These are phyloP conservation scores for Tyrophagus putrescentiae DNA, from an alignment of 1,140 invertebrate genomes.

Conservation along the genomic window DNA sequence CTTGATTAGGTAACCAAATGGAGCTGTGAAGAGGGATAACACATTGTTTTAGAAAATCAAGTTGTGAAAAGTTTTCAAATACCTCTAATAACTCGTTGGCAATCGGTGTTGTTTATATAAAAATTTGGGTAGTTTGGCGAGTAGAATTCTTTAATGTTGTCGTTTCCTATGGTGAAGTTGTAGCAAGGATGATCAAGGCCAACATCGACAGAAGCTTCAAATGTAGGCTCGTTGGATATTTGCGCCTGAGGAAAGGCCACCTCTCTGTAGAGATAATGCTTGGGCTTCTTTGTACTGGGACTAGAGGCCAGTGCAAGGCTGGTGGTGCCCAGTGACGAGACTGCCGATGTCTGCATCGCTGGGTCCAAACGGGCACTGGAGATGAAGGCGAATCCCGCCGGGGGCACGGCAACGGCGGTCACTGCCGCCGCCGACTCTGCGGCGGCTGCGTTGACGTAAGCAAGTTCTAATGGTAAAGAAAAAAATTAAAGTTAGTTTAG, in stretches of 20 bases:
- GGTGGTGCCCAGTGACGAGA: too few relatives aligned
- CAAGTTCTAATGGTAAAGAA: slow-evolving; percentile 7
- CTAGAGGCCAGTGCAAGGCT: too few relatives aligned
- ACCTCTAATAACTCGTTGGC: slow-evolving; percentile 53
- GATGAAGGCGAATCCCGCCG: not conserved
- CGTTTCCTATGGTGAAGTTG: slow-evolving; percentile 43
- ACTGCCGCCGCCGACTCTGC: not conserved
- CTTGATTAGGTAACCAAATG: slow-evolving; percentile 50
- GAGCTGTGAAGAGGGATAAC: slow-evolving; percentile 41
- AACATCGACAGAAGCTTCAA: not conserved
- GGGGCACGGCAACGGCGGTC: not conserved
- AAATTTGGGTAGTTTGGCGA: slow-evolving; percentile 52
- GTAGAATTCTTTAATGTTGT: slow-evolving; percentile 47
- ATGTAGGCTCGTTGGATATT: not conserved
- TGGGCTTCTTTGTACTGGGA: too few relatives aligned
- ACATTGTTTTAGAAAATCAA: not conserved
- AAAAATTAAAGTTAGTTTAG: not conserved
- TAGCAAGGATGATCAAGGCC: slow-evolving; percentile 32
- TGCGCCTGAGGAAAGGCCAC: not conserved
- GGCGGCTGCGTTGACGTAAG: slow-evolving; percentile 7
- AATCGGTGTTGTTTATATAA: slow-evolving; percentile 55
- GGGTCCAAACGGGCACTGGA: not conserved
- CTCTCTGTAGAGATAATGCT: not conserved
- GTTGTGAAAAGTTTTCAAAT: slow-evolving; percentile 29
- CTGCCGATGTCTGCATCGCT: not conserved